Evolutionary conservation across 1,140 invertebrate genomes (phyloP).

Genomic region (Drosophila ananassae): DNA sequence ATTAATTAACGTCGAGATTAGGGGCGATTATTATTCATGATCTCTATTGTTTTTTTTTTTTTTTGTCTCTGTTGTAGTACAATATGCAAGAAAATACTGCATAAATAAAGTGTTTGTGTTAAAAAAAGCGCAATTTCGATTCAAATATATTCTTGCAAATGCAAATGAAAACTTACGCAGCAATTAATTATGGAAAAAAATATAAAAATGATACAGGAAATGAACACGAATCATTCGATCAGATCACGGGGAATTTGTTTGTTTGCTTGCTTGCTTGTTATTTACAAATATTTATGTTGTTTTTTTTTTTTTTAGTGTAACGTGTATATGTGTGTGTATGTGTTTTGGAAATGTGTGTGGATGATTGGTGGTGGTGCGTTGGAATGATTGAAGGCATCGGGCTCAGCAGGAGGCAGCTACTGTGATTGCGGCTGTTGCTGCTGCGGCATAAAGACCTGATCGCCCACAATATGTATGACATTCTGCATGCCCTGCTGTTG

Average conservation of each 20-base stretch:
- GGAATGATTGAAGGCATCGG: slow-evolving; percentile 64
- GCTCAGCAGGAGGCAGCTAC: slow-evolving; percentile 24
- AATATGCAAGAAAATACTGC: slow-evolving; percentile 80
- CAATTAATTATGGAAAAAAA: slow-evolving; percentile 46
- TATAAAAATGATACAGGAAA: slow-evolving; percentile 64
- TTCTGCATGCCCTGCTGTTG: slow-evolving; percentile 76
- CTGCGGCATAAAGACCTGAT: slow-evolving; percentile 73
- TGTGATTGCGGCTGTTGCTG: slow-evolving; percentile 54
- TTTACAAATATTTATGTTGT: slow-evolving; percentile 63
- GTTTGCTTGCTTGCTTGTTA: slow-evolving; percentile 52
- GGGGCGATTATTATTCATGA: slow-evolving; percentile 1
- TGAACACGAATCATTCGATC: slow-evolving; percentile 69
- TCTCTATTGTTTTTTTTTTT: background rate
- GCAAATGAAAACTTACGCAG: slow-evolving; percentile 39
- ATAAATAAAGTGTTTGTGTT: slow-evolving; percentile 49
- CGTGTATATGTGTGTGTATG: background rate
- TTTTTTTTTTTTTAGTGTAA: slow-evolving; percentile 11
- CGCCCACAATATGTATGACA: slow-evolving; percentile 81
- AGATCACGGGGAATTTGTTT: slow-evolving; percentile 56
- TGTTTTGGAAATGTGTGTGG: slow-evolving; percentile 29
- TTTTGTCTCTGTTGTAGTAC: slow-evolving; percentile 20
- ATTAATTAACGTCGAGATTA: slow-evolving; percentile 37
- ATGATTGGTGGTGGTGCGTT: slow-evolving; percentile 45
- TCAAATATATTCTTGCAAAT: slow-evolving; percentile 26
- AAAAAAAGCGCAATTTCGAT: slow-evolving; percentile 24